Conservation (phyloP, 2,113 vertebrate species). For the Rhagologus leucostigma region DNA sequence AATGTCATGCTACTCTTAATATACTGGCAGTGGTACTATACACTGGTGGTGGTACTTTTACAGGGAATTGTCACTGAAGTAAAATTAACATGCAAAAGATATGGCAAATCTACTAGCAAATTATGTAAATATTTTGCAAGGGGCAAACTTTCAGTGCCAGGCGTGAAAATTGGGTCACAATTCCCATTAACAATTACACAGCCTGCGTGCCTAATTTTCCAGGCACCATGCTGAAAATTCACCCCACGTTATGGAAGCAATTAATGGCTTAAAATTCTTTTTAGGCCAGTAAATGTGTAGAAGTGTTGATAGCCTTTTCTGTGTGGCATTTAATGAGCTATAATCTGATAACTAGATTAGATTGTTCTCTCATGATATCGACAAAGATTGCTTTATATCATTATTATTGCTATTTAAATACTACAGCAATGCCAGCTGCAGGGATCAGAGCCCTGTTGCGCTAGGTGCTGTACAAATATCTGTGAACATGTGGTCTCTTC, state of each 20-base stretch:
- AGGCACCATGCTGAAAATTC: constrained; percentile 67
- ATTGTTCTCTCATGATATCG: constrained; percentile 54
- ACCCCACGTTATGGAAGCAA: constrained; percentile 66
- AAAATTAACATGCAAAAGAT: constrained; percentile 66
- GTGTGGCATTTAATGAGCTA: constrained; percentile 59
- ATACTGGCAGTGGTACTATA: background rate
- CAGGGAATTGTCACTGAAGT: constrained; percentile 48
- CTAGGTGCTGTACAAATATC: constrained; percentile 59
- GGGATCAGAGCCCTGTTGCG: constrained; percentile 50
- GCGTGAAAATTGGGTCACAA: constrained; percentile 70
- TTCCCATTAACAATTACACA: constrained; percentile 69
- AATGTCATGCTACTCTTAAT: constrained; percentile 51
- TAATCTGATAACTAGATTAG: constrained; percentile 65
- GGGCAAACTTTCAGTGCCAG: constrained; percentile 67
- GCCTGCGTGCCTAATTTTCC: constrained; percentile 68
- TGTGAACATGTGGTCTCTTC: constrained; percentile 58
- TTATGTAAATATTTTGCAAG: constrained; percentile 73
- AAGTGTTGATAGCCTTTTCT: constrained; percentile 67
- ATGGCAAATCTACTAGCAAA: constrained; percentile 64
- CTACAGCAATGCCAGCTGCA: constrained; percentile 44
- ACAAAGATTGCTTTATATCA: constrained; percentile 49
- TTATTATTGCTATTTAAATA: constrained; percentile 60
- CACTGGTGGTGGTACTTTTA: constrained; percentile 26
- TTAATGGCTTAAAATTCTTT: constrained; percentile 68
- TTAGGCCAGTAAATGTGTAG: constrained; percentile 61